These are phyloP conservation scores for Quadroppia sp. DNA, from an alignment of 2,888 invertebrate species.

Conservation along the genomic window DNA sequence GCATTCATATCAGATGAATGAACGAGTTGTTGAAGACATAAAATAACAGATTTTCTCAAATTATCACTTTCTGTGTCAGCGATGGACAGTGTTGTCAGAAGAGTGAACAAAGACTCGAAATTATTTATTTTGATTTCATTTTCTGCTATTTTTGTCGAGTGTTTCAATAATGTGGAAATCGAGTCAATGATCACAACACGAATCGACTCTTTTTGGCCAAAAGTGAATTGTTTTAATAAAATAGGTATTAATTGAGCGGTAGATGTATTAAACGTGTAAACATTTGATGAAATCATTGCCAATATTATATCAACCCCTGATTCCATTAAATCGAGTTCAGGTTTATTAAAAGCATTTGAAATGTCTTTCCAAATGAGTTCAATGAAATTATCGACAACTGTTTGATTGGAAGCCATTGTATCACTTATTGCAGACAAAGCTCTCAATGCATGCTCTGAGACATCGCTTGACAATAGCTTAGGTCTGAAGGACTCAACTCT, in stretches of 20 bases:
- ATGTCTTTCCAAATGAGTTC: constrained; percentile 39
- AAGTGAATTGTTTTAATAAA: constrained; percentile 35
- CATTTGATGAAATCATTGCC: constrained; percentile 4
- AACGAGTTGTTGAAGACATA: constrained; percentile 4
- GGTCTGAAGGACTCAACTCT: constrained; percentile 40
- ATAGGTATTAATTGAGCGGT: not conserved
- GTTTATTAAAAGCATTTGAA: constrained; percentile 33
- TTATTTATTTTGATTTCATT: not conserved
- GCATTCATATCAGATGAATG: not conserved
- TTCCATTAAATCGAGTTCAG: constrained; percentile 33
- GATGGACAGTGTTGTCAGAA: not conserved
- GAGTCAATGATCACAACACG: not conserved
- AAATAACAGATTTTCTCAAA: not conserved
- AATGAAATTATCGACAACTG: constrained; percentile 8
- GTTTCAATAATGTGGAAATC: not conserved
- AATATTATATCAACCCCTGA: constrained; percentile 29
- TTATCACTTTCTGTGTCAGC: constrained; percentile 1
- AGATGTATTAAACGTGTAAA: constrained; percentile 16
- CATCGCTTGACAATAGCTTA: constrained; percentile 13
- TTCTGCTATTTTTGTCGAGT: not conserved
- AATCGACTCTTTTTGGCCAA: constrained; percentile 1
- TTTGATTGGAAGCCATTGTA: constrained; percentile 10
- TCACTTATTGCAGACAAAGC: constrained; percentile 33
- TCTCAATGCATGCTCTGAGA: constrained; percentile 26
- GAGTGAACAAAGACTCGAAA: constrained; percentile 1